Conservation (phyloP, 2,888 invertebrate species). For the Agrilus mali region DNA sequence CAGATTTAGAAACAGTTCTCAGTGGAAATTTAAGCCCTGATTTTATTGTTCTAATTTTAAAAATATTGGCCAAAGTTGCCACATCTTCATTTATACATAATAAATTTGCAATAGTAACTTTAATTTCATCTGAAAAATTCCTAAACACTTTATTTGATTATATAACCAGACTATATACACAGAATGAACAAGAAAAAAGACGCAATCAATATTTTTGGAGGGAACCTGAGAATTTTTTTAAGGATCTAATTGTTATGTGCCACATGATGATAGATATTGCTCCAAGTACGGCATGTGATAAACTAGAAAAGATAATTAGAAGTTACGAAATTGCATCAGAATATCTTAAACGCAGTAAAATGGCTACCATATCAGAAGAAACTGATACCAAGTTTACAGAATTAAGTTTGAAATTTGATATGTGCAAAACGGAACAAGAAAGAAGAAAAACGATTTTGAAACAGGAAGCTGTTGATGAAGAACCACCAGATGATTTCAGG, state of each 20-base stretch:
- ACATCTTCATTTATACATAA: slow-evolving; percentile 15
- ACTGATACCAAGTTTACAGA: slow-evolving; percentile 32
- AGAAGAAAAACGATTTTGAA: slow-evolving; percentile 6
- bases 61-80: slow-evolving; percentile 35
- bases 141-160: slow-evolving; percentile 14
- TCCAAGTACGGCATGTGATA: slow-evolving; percentile 22
- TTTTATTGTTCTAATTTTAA: slow-evolving; percentile 37
- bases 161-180: slow-evolving; percentile 13
- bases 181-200: slow-evolving; percentile 9
- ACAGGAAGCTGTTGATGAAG: slow-evolving; percentile 33
- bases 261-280: slow-evolving; percentile 29
- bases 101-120: slow-evolving; percentile 14
- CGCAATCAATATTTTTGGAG: slow-evolving; percentile 15
- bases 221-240: slow-evolving; percentile 17
- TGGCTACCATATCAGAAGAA: slow-evolving; percentile 11
- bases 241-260: slow-evolving; percentile 16
- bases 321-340: slow-evolving; percentile 14
- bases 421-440: slow-evolving; percentile 19
- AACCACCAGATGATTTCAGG: slow-evolving; percentile 40
- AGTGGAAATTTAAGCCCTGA: slow-evolving; percentile 21
- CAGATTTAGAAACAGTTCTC: too few relatives aligned
- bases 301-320: slow-evolving; percentile 21
- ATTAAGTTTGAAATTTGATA: slow-evolving; percentile 24
- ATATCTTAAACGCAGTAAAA: slow-evolving; percentile 14
- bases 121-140: slow-evolving; percentile 13